phyloP scores from a whole-genome alignment of 2,113 vertebrate species.

The Halcyon senegalensis region DNA sequence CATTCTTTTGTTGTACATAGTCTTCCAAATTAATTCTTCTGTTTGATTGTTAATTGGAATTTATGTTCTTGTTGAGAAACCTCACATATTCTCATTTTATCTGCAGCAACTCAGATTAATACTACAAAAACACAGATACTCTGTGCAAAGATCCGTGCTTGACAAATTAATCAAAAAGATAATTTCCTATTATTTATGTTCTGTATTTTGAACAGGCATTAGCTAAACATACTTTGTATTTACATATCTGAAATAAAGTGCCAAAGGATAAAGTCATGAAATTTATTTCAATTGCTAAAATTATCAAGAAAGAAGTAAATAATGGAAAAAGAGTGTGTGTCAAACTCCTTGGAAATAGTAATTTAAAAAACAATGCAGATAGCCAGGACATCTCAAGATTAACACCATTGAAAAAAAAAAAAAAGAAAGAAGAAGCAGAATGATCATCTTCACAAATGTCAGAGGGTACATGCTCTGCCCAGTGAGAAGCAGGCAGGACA shows the following conservation, averaged over 20 bases:
- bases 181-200: background rate
- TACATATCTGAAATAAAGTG: background rate
- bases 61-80: conserved; percentile 4
- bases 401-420: background rate
- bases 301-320: background rate
- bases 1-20: background rate
- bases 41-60: conserved; percentile 32
- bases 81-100: conserved; percentile 21
- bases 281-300: background rate
- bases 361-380: background rate
- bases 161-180: conserved; percentile 17
- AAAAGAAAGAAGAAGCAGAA: background rate
- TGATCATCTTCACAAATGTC: background rate
- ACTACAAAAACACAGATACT: background rate
- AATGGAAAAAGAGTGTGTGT: background rate
- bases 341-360: background rate
- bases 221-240: background rate
- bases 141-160: background rate
- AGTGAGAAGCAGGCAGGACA: accelerated
- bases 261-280: background rate
- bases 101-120: conserved; percentile 11
- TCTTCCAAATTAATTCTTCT: conserved; percentile 13
- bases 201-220: background rate
- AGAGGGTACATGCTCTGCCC: background rate
- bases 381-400: background rate